Conservation (phyloP, 2,888 invertebrate species). For the Agriopis marginaria region DNA sequence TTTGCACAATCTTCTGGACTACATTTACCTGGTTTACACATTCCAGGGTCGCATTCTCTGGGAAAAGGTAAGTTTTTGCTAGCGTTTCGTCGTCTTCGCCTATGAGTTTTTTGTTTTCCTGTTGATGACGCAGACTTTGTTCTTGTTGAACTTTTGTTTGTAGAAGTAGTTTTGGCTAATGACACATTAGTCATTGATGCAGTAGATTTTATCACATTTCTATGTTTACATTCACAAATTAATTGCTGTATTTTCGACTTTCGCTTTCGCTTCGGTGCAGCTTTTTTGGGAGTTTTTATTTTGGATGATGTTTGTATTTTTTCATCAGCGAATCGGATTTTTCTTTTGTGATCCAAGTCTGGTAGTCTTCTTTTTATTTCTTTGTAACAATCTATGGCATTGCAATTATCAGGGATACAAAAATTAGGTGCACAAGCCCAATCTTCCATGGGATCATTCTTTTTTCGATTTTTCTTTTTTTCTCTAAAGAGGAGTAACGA, state of each 20-base stretch:
- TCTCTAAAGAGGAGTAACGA: slow-evolving; percentile 58
- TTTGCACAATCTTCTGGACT: slow-evolving; percentile 20
- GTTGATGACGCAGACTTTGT: slow-evolving; percentile 12
- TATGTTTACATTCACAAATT: slow-evolving; percentile 10
- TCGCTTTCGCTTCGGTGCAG: slow-evolving; percentile 1
- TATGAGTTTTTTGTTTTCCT: neutral
- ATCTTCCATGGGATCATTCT: slow-evolving; percentile 41
- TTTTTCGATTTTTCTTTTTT: slow-evolving; percentile 48
- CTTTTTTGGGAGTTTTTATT: slow-evolving; percentile 5
- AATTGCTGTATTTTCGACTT: slow-evolving; percentile 2
- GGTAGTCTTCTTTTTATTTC: slow-evolving; percentile 23
- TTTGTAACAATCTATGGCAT: slow-evolving; percentile 37
- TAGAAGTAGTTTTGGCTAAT: slow-evolving; percentile 23
- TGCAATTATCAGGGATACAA: slow-evolving; percentile 41
- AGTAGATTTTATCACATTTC: slow-evolving; percentile 4
- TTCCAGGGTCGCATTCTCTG: slow-evolving; percentile 34
- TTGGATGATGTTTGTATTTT: neutral
- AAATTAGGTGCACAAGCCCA: slow-evolving; percentile 42
- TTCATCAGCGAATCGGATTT: slow-evolving; percentile 5
- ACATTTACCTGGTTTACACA: slow-evolving; percentile 27
- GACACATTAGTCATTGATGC: slow-evolving; percentile 23
- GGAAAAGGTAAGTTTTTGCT: slow-evolving; percentile 36
- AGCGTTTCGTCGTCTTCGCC: neutral
- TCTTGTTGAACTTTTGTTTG: slow-evolving; percentile 17
- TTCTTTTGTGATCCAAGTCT: neutral